Base-by-base conservation (phyloP, 1,140 invertebrate species). In the Eufriesea mexicana region DNA sequence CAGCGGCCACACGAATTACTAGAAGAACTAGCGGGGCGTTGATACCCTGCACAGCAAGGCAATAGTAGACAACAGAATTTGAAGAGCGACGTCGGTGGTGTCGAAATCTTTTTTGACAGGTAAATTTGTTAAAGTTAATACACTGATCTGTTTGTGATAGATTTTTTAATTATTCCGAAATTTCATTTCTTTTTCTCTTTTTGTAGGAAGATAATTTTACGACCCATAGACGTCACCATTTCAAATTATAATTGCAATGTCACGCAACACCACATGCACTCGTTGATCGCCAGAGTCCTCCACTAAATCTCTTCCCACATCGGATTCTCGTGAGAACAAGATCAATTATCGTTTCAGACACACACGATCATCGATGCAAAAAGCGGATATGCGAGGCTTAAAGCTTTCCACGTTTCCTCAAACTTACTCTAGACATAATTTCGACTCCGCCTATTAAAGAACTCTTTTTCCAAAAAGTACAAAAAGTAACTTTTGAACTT, bases 241-340 rank as follows among this genome's bases (percentile, higher is more conserved):
- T 74, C 87, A 62, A 66, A 87, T 70, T 83, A 79, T 74, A 67
- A 62, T 85, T 83, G 84, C 86, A 86, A 89, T 74, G 83, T 82
- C 86, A 68, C 86, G 86, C 84, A 91, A 92, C 88, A 90, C 83
- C 76, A 77, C 92, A 92, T 92, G 91, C 92, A 92, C 82, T 87
- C 74, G 89, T 90, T 82, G 88, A 92, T 83, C 47, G 67, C 47
- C 25, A 35, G 20, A 61, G 54, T 35, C 47, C 14, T 68, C 9
- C 59, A 35, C 18, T 6, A 18, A 45, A 47, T 57, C 62, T 47
- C 66, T 79, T 47, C 14, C 62, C n/a, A 42, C 10, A 8, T 28
- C 18, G 5, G 5, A 42, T 20, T 66, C 12, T 23, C 9, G 16
- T 45, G 49, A 14, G 16, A 23, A 72, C 28, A 68, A 61, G 45